Conservation (phyloP, 2,113 vertebrate genomes). For the Vulpes ferrilata region DNA sequence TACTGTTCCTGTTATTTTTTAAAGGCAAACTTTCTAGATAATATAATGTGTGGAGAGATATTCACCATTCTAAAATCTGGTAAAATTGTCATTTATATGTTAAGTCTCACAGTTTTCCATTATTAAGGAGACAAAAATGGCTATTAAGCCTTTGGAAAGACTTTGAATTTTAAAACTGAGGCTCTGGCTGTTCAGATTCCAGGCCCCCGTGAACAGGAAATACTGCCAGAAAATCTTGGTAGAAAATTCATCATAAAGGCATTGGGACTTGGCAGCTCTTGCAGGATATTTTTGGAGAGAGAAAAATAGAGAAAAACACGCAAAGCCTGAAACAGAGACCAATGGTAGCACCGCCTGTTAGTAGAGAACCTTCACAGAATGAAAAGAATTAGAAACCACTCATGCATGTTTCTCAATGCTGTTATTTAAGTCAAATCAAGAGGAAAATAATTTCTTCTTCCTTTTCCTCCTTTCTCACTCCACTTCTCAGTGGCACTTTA, state of each 20-base stretch:
- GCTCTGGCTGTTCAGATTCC: neutral
- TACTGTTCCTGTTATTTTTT: neutral
- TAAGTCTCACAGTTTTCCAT: neutral
- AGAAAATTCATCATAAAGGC: constrained; percentile 15
- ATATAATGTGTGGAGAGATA: neutral
- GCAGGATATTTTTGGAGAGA: constrained; percentile 31
- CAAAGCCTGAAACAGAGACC: neutral
- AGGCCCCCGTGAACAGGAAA: neutral
- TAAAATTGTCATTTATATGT: neutral
- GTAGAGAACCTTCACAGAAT: neutral
- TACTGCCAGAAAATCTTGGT: neutral
- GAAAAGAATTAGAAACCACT: neutral
- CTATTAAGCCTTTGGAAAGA: neutral
- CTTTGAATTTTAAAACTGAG: neutral
- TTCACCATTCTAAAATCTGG: neutral
- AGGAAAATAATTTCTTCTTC: neutral
- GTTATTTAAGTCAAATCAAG: neutral
- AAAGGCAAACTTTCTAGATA: neutral
- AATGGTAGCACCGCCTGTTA: neutral
- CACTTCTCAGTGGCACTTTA: neutral
- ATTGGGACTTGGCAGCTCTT: constrained; percentile 29
- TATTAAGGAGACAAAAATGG: neutral
- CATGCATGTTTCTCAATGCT: neutral
- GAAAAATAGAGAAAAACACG: neutral
- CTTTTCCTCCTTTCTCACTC: neutral